Base-by-base conservation (phyloP, 92 coral and sea anemone species). In the Anthopleura xanthogrammica region DNA sequence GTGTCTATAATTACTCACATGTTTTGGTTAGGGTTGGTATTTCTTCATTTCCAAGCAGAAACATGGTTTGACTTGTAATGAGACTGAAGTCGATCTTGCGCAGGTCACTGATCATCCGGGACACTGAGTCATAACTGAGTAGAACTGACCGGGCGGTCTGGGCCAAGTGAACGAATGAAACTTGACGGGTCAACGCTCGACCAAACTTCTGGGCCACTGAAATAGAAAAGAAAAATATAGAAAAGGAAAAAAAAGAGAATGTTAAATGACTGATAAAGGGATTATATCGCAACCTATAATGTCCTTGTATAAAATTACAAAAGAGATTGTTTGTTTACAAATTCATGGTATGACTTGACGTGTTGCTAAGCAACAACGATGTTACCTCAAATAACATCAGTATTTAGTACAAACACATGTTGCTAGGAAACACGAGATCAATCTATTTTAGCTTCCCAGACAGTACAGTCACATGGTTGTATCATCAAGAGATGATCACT, bases 91-190 rank as follows among this genome's bases (percentile, higher is more conserved):
- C 97, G 82, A 96, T 91, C 60, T 85, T 89, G 29, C 90, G 91
- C 20, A 96, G 92, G 75, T 94, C 99, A 57, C 80, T 86, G 80
- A 93, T 77, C 95, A 96, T 96, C 90, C 92, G 89, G 58, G 98
- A 96, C 74, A 96, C 95, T 36, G 95, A 94, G 66, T 96, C 99
- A 84, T 96, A 96, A 36, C 99, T 96, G 3, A 96, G 92, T 82
- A 96, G 77, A 42, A 95, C 92, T 4, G 98, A 95, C 62, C 99
- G 99, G 24, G 99, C 98, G 20, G 97, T 93, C 98, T 96, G 93
- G 41, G 99, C 99, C 80, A 96, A 85, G 86, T 96, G 95, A 6
- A 96, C 95, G 82, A 96, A 96, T 12, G 96, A 88, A 46, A 94
- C 97, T 83, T 96, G 97, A 85, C 99, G 84, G 50, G 91, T 91